phyloP scores from a whole-genome alignment of 2,113 vertebrate genomes.

The Chloropsis cyanopogon region DNA sequence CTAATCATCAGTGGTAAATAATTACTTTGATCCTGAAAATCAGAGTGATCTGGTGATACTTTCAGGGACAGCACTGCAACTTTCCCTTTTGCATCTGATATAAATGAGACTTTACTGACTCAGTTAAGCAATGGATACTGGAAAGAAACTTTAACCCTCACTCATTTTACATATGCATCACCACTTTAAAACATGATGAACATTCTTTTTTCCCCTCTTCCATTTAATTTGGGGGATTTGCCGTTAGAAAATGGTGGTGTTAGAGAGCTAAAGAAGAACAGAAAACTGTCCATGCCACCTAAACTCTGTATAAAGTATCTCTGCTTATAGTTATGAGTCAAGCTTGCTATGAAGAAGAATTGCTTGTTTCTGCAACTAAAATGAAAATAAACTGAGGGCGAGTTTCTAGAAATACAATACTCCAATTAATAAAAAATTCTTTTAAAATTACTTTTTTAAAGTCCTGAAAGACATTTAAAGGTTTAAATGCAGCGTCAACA shows the following conservation, averaged over 20 bases:
- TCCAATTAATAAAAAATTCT: background rate
- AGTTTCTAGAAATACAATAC: background rate
- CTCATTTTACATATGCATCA: background rate
- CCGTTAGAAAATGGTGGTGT: background rate
- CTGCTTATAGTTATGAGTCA: background rate
- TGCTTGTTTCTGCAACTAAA: background rate
- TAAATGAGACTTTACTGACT: background rate
- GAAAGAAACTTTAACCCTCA: background rate
- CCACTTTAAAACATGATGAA: background rate
- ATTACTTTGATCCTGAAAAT: background rate
- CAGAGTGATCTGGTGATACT: background rate
- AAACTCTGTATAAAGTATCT: background rate
- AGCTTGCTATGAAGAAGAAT: background rate
- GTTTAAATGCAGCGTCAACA: background rate
- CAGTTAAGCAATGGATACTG: background rate
- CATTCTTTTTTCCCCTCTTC: rapidly evolving
- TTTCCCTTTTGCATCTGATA: background rate
- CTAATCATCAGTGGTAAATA: background rate
- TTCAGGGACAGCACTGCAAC: background rate
- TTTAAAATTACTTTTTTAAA: background rate
- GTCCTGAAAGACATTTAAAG: background rate
- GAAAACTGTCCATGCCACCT: background rate
- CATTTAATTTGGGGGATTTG: background rate
- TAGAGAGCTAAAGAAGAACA: background rate
- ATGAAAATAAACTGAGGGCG: background rate